Evolutionary conservation across 1,140 invertebrate species (phyloP).

Genomic region (Arctopsyche grandis): DNA sequence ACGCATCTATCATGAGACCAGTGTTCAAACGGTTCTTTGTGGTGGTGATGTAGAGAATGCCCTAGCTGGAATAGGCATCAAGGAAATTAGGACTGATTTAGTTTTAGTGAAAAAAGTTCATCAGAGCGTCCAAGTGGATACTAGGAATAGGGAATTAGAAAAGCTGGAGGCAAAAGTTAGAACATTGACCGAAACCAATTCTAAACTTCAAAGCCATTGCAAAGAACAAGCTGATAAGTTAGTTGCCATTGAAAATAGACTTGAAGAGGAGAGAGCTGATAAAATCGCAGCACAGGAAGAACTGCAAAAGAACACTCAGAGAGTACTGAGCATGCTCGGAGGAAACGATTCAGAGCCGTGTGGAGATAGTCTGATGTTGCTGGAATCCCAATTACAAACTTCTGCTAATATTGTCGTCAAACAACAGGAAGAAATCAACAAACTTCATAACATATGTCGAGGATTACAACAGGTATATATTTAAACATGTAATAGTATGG

Average conservation of each 20-base stretch:
- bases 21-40: conserved; percentile 78
- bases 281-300: conserved; percentile 77
- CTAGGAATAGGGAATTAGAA: conserved; percentile 70
- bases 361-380: conserved; percentile 75
- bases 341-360: conserved; percentile 67
- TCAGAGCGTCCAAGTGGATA: conserved; percentile 76
- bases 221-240: conserved; percentile 63
- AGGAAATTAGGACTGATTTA: conserved; percentile 55
- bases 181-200: conserved; percentile 59
- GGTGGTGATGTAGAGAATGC: conserved; percentile 76
- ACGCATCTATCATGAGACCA: conserved; percentile 81
- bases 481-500: background rate
- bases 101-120: conserved; percentile 56
- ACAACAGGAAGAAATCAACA: conserved; percentile 80
- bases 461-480: conserved; percentile 71
- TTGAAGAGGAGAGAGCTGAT: conserved; percentile 74
- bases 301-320: conserved; percentile 75
- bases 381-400: conserved; percentile 78
- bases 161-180: conserved; percentile 69
- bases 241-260: conserved; percentile 64
- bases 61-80: conserved; percentile 69
- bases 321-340: conserved; percentile 76
- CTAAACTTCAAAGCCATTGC: conserved; percentile 56
- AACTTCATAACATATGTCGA: conserved; percentile 73
- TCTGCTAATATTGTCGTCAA: conserved; percentile 78